These are phyloP conservation scores for Drosophila truncata DNA, from an alignment of 1,140 invertebrate species.

Conservation along the genomic window DNA sequence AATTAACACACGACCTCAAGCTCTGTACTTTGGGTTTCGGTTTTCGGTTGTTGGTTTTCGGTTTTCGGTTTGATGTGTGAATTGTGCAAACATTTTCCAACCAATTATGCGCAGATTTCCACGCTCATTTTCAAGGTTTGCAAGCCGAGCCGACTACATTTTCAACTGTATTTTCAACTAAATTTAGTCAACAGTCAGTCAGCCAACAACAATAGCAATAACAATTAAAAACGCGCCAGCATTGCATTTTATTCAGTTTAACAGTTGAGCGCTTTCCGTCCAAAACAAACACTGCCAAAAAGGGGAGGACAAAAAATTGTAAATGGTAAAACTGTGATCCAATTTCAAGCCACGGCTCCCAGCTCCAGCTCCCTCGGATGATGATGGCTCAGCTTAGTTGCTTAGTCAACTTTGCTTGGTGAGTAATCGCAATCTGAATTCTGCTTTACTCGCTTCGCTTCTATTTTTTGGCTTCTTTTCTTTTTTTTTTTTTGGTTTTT, in stretches of 20 bases:
- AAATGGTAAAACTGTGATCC: slow-evolving; percentile 38
- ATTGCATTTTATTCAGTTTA: slow-evolving; percentile 69
- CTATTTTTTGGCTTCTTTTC: slow-evolving; percentile 8
- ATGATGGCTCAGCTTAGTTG: slow-evolving; percentile 47
- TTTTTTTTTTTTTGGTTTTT: not conserved
- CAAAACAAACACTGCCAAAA: slow-evolving; percentile 29
- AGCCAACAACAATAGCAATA: slow-evolving; percentile 44
- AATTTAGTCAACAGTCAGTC: slow-evolving; percentile 43
- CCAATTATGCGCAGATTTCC: slow-evolving; percentile 69
- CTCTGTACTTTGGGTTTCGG: slow-evolving; percentile 10
- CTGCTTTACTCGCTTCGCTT: slow-evolving; percentile 32
- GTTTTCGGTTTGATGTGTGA: slow-evolving; percentile 38
- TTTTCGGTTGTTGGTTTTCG: slow-evolving; percentile 19
- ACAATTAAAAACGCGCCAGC: slow-evolving; percentile 61
- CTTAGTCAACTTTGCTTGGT: slow-evolving; percentile 70
- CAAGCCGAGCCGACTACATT: slow-evolving; percentile 8
- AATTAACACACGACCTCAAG: slow-evolving; percentile 50
- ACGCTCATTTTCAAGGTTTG: slow-evolving; percentile 62
- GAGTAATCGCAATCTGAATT: slow-evolving; percentile 70
- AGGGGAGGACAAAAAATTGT: slow-evolving; percentile 1
- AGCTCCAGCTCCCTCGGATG: slow-evolving; percentile 2
- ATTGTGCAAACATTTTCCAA: slow-evolving; percentile 64
- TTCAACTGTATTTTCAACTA: slow-evolving; percentile 53
- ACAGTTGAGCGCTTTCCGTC: slow-evolving; percentile 61
- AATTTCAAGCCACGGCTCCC: slow-evolving; percentile 40